Evolutionary conservation across 30 jellyfish, hydroid and myxozoan species (phyloP), one percentile per base, ranked within the genome.

Genomic region (Aurelia sp.): DNA sequence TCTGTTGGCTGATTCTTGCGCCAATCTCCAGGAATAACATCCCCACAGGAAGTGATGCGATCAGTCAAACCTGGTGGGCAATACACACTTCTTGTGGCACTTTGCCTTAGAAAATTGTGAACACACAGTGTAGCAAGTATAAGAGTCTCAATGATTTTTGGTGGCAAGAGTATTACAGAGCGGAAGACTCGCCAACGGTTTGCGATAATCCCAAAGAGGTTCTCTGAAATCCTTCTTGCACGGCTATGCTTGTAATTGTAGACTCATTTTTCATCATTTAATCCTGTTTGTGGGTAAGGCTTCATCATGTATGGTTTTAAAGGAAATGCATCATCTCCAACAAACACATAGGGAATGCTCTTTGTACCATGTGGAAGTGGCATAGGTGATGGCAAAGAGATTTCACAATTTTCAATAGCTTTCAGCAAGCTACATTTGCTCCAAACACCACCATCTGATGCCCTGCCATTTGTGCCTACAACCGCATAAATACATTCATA

Each of bases 131-230:
- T 78, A 10, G 78, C 88, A 59, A 76, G 12, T 61, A 80, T 76
- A 13, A 78, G 59, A 2, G 48, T 15, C 44, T 78, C 80, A 27
- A 78, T 63, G 16, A 80, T 38, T 60, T 63, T 60, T 11, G 89
- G 89, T 24, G 78, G 73, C 59, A 78, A 67, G 33, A 78, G 38
- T 40, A 78, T 78, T 20, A 60, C 51, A 19, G 89, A 58, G 15
- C 63, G 52, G 41, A 78, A 78, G 16, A 78, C 89, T 30, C 89
- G 89, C 67, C 89, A 78, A 47, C 80, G 89, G 63, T 78, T 78
- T 40, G 89, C 89, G 38, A 60, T 47, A 63, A 78, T 78, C 38
- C 89, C 89, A 78, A 78, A 78, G 52, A 78, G 66, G 51, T 78
- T 78, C 62, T 78, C 79, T 18, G 89, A 78, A 15, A 78, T 78